These are phyloP conservation scores for Vireo griseus DNA, from an alignment of 2,797 vertebrate species.

Conservation along the genomic window DNA sequence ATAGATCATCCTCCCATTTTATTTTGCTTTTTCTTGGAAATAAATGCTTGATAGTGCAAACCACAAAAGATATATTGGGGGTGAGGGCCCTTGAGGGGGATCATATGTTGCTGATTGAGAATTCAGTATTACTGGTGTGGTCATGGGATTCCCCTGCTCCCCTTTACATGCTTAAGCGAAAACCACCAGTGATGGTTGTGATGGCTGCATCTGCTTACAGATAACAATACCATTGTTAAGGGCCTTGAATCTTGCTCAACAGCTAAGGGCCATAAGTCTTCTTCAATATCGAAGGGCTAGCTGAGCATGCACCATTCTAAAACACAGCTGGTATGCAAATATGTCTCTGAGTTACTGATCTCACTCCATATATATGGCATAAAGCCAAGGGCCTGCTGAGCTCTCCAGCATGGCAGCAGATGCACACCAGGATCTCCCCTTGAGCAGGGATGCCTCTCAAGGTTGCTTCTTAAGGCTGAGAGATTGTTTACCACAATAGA, in stretches of 20 bases:
- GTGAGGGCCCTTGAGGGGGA: rapidly evolving
- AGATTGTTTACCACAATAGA: not conserved
- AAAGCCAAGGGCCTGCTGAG: not conserved
- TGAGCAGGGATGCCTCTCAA: not conserved
- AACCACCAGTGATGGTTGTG: not conserved
- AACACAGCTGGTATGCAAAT: not conserved
- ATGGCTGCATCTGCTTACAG: not conserved
- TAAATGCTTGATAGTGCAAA: not conserved
- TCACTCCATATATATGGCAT: not conserved
- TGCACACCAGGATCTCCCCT: not conserved
- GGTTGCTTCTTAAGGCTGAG: not conserved
- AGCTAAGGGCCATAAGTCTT: not conserved
- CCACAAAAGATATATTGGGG: not conserved
- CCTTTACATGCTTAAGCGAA: not conserved
- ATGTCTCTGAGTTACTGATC: not conserved
- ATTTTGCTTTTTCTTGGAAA: not conserved
- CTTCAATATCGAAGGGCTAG: not conserved
- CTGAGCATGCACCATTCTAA: not conserved
- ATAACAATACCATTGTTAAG: no score
- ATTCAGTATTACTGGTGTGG: not conserved
- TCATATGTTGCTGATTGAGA: not conserved
- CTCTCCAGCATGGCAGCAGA: not conserved
- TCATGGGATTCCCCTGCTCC: rapidly evolving
- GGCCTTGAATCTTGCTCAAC: not conserved
- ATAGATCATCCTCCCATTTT: not conserved